Evolutionary conservation across 2,888 invertebrate species (phyloP), one percentile per base, ranked within the genome.

Genomic region (Diloba caeruleocephala): DNA sequence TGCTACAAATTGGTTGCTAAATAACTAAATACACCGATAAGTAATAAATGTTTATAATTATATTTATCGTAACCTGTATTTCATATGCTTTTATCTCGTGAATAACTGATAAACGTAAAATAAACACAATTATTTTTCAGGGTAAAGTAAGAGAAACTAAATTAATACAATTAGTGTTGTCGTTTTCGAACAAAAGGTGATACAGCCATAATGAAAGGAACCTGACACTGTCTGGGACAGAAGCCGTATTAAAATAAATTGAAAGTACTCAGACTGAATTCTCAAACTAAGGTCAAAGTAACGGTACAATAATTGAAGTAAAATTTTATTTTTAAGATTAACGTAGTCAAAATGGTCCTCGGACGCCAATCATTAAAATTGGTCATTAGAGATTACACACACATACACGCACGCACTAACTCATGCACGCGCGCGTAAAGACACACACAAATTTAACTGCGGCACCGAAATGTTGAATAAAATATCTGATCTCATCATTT

Each of bases 111-210:
- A 61, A 23, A 43, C 1, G 10, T 38, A 10, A 13, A 12, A 38
- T 12, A 34, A 28, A 56, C 12, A 50, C 34, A 64, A 43, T 57
- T 60, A 3, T 13, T 17, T 26, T 32, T 10, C 28, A 15, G 1
- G 2, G 15, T 49, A 23, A 34, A 28, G 26, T 5, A 10, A n/a
- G n/a, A 42, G 28, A 43, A 48, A 60, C 28, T 58, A 39, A 53
- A 62, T 66, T 52, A 60, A 66, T 60, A 43, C 67, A 62, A 62
- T 62, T 62, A 66, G 45, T 28, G 28, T 53, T 66, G n/a, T 53
- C 67, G 61, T 39, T 45, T 59, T 1, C 42, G 14, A 59, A 59
- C 52, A 52, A 37, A 56, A 61, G 42, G 26, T 66, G 25, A 51
- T 52, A 34, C 9, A 58, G 38, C 34, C 32, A 25, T 52, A 39